Conservation (phyloP, 1,140 invertebrate genomes). For the Ectropis grisescens region DNA sequence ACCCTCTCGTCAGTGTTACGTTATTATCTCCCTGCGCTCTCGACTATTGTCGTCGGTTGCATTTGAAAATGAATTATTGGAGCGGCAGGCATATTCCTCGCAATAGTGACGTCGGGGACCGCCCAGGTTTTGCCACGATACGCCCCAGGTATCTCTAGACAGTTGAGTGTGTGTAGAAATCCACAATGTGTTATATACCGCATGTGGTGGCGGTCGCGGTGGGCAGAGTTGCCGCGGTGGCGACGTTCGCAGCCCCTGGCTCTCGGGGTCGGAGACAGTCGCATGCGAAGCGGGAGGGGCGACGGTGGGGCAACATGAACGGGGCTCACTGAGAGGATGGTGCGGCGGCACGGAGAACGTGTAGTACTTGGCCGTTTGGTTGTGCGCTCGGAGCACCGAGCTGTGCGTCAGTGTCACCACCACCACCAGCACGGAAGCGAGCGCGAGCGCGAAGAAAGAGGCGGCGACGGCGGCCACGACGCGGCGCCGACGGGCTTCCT, state of each 20-base stretch:
- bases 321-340: slow-evolving; percentile 70
- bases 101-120: no score
- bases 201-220: slow-evolving; percentile 33
- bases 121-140: no score
- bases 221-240: slow-evolving; percentile 30
- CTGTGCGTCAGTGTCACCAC: slow-evolving; percentile 80
- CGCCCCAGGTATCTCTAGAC: no score
- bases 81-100: no score
- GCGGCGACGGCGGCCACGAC: slow-evolving; percentile 76
- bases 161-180: slow-evolving; percentile 24
- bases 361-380: slow-evolving; percentile 74
- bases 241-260: slow-evolving; percentile 60
- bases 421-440: slow-evolving; percentile 77
- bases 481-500: slow-evolving; percentile 73
- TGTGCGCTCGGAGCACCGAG: slow-evolving; percentile 69
- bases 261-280: slow-evolving; percentile 64
- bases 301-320: slow-evolving; percentile 68
- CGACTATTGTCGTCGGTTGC: no score
- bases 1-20: neutral
- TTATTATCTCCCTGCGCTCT: no score
- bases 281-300: slow-evolving; percentile 67
- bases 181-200: slow-evolving; percentile 37
- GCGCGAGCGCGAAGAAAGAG: slow-evolving; percentile 77
- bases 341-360: slow-evolving; percentile 72
- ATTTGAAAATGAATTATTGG: no score